Base-by-base conservation (phyloP, 1,140 invertebrate species). In the Geopemphigus sp. region DNA sequence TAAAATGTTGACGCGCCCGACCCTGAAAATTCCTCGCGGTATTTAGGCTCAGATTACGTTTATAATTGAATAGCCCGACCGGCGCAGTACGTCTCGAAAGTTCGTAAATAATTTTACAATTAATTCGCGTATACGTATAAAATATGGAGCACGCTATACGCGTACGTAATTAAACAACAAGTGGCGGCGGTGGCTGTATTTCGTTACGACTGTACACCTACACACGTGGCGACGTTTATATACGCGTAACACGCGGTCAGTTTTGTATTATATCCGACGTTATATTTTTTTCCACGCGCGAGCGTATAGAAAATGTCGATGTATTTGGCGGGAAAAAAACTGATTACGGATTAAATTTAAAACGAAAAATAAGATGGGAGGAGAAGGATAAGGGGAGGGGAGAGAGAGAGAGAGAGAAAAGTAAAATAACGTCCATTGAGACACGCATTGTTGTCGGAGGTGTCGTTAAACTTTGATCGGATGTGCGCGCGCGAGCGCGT, bases 381-480 rank as follows among this genome's bases (percentile, higher is more conserved):
- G 8, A 8, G 8, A 39, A 39, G 32, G 8, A 8, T 4, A 8
- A 39, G 32, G 8, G 32, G 32, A 39, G 32, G 8, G 8, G n/a
- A n/a, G 61, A 57, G 22, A 57, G 22, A 57, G 22, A 57, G 12
- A 61, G 10, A 17, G 39, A 50, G 12, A 24, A 26, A 29, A 53
- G 26, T 24, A 45, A 47, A 68, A 68, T 50, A 68, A 50, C 45
- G 70, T 47, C 74, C 74, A 78, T 78, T 78, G 57, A 78, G 22
- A 78, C 57, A 39, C 32, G 8, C 32, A 78, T 78, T 78, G 74
- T 78, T 63, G 57, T 61, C 39, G 74, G 74, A 78, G 74, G 74
- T 78, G 74, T 78, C 74, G 74, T 78, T 78, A 78, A 78, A 78
- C 74, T 78, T 78, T 78, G 57, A 61, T 61, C 74, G 74, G 74